These are phyloP conservation scores for Oscheius sp. DNA, from an alignment of 2,888 invertebrate species.

Conservation along the genomic window DNA sequence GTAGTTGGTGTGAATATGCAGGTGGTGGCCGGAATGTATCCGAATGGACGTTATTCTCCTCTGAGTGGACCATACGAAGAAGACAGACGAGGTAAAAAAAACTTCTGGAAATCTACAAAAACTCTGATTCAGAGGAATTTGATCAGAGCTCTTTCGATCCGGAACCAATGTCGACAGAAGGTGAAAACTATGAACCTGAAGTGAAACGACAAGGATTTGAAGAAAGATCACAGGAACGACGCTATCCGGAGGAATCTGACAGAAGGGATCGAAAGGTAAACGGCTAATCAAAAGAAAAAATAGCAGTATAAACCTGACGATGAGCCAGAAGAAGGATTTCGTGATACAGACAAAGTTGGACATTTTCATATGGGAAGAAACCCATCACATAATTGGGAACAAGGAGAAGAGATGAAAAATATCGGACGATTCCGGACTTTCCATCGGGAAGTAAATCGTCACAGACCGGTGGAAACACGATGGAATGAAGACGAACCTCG, in stretches of 20 bases:
- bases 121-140: background rate
- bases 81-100: background rate
- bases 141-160: background rate
- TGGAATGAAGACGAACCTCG: background rate
- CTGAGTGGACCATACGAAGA: slow-evolving; percentile 24
- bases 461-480: background rate
- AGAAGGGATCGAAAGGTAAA: background rate
- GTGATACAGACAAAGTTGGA: slow-evolving; percentile 32
- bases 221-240: background rate
- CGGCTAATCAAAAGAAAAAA: background rate
- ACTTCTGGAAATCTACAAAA: background rate
- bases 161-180: slow-evolving; percentile 5
- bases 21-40: slow-evolving; percentile 52
- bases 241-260: background rate
- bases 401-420: background rate
- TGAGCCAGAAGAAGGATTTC: slow-evolving; percentile 12
- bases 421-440: background rate
- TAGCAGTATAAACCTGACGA: slow-evolving; percentile 12
- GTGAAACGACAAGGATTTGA: background rate
- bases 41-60: slow-evolving; percentile 27
- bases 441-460: background rate
- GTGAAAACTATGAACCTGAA: background rate
- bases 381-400: background rate
- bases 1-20: slow-evolving; percentile 55
- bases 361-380: slow-evolving; percentile 19